A percentile compares a stretch with the other conserved stretches of the same genome.
These are phyloP conservation scores for Nephotettix cincticeps DNA, from an alignment of 1,140 invertebrate genomes.

Conservation along the genomic window DNA sequence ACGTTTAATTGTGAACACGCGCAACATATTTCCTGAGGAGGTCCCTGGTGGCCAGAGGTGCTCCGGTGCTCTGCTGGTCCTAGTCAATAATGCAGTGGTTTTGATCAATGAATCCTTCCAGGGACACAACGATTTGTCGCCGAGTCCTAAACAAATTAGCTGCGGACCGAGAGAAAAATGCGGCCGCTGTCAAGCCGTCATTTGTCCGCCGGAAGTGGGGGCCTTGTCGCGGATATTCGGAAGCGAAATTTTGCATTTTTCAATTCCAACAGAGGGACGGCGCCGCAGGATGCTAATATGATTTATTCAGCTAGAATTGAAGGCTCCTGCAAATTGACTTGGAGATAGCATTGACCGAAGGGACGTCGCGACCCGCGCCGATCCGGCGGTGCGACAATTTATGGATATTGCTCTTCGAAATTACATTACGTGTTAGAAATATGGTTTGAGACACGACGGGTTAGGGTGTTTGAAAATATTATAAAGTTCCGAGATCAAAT, in stretches of 20 bases:
- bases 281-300: background rate
- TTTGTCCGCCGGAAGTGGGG: background rate
- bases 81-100: background rate
- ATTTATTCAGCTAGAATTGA: conserved; percentile 7
- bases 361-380: background rate
- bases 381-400: too few relatives aligned
- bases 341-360: background rate
- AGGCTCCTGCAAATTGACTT: conserved; percentile 7
- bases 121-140: conserved; percentile 5
- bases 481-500: too few relatives aligned
- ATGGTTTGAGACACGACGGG: too few relatives aligned
- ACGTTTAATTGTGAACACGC: too few relatives aligned
- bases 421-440: too few relatives aligned
- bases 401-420: too few relatives aligned
- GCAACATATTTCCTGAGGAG: background rate
- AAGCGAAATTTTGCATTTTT: conserved; percentile 10
- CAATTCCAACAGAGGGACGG: background rate
- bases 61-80: too few relatives aligned
- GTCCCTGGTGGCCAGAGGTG: background rate
- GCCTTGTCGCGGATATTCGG: conserved; percentile 2
- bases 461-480: too few relatives aligned
- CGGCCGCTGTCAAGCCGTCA: background rate
- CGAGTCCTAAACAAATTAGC: conserved; percentile 9
- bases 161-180: conserved; percentile 3
- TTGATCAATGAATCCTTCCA: conserved; percentile 10